Percentiles rank a stretch among this genome's conserved stretches.
These are phyloP conservation scores for Micropoecilia bifurca DNA, from an alignment of 2,797 vertebrate genomes.

Conservation along the genomic window DNA sequence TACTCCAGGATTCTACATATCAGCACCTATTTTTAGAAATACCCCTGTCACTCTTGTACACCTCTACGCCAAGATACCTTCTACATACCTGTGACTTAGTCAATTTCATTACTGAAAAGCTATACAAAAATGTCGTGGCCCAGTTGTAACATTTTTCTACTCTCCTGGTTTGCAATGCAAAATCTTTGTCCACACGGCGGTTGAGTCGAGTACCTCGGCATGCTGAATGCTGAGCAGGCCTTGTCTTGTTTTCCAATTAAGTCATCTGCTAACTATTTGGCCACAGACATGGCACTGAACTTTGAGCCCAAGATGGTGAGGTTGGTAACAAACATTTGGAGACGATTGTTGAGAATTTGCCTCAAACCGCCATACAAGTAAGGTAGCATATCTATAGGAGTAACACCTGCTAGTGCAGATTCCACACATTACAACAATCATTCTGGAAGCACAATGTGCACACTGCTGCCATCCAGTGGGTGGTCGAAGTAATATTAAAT, in stretches of 20 bases:
- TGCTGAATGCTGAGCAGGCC: not conserved
- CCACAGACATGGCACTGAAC: not conserved
- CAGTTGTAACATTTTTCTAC: not conserved
- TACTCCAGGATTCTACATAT: too few species aligned
- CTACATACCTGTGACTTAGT: too few species aligned
- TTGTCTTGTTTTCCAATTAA: not conserved
- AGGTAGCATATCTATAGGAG: not conserved
- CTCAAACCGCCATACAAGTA: not conserved
- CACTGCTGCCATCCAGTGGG: not conserved
- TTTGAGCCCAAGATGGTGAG: not conserved
- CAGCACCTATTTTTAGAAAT: too few species aligned
- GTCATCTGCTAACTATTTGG: not conserved
- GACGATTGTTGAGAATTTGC: not conserved
- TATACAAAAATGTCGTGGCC: not conserved
- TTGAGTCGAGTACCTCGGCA: not conserved
- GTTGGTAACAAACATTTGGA: not conserved
- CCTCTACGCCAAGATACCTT: too few species aligned
- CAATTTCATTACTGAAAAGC: too few species aligned
- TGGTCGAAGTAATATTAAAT: not conserved
- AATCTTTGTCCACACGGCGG: not conserved
- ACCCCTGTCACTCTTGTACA: too few species aligned
- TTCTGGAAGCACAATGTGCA: not conserved
- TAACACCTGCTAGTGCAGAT: not conserved
- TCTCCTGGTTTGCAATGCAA: not conserved
- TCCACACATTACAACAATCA: not conserved